Percentiles rank a stretch among this genome's conserved stretches.
Evolutionary conservation across 1,140 invertebrate genomes (phyloP).

Genomic region (Cyclargus thomasi): DNA sequence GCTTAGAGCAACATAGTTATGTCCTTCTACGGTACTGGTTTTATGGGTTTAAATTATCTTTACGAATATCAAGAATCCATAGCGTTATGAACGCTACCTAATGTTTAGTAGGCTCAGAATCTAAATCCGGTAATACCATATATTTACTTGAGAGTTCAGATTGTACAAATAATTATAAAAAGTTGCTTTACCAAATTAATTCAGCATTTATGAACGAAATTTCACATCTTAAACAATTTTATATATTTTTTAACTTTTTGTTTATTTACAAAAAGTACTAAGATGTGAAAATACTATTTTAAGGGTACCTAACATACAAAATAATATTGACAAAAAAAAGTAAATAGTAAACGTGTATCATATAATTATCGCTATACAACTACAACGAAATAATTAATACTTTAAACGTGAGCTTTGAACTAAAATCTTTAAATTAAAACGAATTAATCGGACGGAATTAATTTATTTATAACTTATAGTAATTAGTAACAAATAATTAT

Average conservation of each 20-base stretch:
- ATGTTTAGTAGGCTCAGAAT: background rate
- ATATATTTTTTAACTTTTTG: too few species aligned
- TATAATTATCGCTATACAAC: too few species aligned
- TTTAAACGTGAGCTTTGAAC: too few species aligned
- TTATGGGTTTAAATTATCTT: background rate
- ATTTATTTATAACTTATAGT: too few species aligned
- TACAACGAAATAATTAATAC: too few species aligned
- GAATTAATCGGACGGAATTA: too few species aligned
- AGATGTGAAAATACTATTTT: background rate
- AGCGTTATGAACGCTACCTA: background rate
- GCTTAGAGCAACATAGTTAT: background rate
- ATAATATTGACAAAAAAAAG: too few species aligned
- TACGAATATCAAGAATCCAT: background rate
- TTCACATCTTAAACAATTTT: too few species aligned
- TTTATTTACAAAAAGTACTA: too few species aligned
- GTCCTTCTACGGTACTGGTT: background rate
- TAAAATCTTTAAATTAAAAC: too few species aligned
- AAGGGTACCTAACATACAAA: background rate
- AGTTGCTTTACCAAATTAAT: background rate
- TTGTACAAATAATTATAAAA: background rate
- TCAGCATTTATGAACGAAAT: background rate
- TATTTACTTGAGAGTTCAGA: background rate
- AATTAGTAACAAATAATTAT: background rate
- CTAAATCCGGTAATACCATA: background rate
- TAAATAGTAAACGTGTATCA: too few species aligned